Evolutionary conservation across 1,140 invertebrate species (phyloP).

Genomic region (Drosophila malerkotliana): DNA sequence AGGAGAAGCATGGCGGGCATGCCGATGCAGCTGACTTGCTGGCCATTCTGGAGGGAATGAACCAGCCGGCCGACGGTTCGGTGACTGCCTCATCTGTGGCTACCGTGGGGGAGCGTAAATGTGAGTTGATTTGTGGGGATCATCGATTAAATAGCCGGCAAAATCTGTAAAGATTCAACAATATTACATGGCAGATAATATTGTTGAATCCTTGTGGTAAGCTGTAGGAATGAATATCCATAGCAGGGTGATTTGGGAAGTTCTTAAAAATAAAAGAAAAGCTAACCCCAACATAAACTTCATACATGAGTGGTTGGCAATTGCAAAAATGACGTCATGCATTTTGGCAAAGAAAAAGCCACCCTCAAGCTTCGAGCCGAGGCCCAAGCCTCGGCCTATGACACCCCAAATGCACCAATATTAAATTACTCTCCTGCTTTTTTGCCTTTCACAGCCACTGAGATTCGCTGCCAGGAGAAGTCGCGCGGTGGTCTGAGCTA

Average conservation of each 20-base stretch:
- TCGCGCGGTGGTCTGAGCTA: constrained; percentile 95
- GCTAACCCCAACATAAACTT: background rate
- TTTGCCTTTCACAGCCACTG: constrained; percentile 88
- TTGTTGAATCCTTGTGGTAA: too few species aligned
- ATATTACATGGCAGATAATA: too few species aligned
- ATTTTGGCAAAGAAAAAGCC: constrained; percentile 2
- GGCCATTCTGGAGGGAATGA: constrained; percentile 46
- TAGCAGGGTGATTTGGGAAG: background rate
- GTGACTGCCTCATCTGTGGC: background rate
- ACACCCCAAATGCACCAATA: constrained; percentile 49
- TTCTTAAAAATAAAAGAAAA: too few species aligned
- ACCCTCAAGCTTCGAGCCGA: constrained; percentile 23
- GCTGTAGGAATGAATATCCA: background rate
- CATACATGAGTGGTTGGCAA: constrained; percentile 1
- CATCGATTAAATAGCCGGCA: background rate
- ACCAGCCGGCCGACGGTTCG: background rate
- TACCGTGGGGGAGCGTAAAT: constrained; percentile 5
- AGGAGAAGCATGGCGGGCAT: constrained; percentile 29
- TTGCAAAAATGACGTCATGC: constrained; percentile 39
- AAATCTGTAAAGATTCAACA: too few species aligned
- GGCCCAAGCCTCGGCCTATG: constrained; percentile 1
- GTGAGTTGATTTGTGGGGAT: constrained; percentile 36
- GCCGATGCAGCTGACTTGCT: constrained; percentile 31
- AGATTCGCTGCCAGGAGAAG: constrained; percentile 94
- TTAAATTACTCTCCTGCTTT: constrained; percentile 49